Evolutionary conservation across 2,888 invertebrate genomes (phyloP).

Genomic region (Euplexia lucipara): DNA sequence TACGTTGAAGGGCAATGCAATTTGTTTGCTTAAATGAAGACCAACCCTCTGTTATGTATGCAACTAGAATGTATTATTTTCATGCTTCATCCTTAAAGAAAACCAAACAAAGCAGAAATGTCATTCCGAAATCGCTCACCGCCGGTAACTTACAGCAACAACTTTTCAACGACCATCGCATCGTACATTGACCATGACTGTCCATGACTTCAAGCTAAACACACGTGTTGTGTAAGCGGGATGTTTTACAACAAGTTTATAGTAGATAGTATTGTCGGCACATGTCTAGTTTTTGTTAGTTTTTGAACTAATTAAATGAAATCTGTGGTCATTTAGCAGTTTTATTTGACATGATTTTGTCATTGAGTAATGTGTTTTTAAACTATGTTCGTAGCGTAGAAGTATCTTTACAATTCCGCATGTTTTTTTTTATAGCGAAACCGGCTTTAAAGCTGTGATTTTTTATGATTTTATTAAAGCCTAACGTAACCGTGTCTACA

Average conservation of each 20-base stretch:
- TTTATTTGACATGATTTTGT: conserved; percentile 44
- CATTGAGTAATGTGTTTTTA: conserved; percentile 47
- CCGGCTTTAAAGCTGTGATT: no score
- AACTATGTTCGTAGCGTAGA: neutral
- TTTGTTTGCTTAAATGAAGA: no score
- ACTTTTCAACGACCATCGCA: conserved; percentile 57
- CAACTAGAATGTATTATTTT: no score
- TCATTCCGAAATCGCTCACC: conserved; percentile 44
- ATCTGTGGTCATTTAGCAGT: conserved; percentile 50
- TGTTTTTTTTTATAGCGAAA: neutral
- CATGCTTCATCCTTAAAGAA: no score
- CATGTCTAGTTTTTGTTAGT: conserved; percentile 41
- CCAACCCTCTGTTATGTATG: no score
- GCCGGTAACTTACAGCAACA: conserved; percentile 50
- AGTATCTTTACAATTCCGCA: no score
- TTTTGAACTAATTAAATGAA: conserved; percentile 44
- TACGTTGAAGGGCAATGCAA: no score
- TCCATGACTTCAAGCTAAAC: conserved; percentile 76
- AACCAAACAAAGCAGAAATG: no score
- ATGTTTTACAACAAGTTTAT: conserved; percentile 64
- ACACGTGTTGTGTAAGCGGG: conserved; percentile 59
- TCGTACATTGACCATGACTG: conserved; percentile 83
- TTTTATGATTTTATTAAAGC: no score
- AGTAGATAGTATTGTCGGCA: conserved; percentile 65
- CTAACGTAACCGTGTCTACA: no score